These are phyloP conservation scores for Ictalurus furcatus DNA, from an alignment of 2,113 vertebrate species.

Conservation along the genomic window DNA sequence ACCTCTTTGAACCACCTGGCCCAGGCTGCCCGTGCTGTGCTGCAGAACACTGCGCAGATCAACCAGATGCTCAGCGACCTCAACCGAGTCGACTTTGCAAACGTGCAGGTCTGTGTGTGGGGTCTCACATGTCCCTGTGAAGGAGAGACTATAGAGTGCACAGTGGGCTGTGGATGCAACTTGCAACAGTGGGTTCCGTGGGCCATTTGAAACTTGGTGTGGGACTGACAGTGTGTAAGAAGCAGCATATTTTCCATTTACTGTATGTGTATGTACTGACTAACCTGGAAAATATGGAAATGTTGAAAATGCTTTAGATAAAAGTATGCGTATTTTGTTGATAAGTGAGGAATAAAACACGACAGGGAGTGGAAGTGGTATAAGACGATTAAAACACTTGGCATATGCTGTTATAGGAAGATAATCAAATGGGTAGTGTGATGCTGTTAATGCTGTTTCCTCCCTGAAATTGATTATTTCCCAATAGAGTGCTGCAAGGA, in stretches of 20 bases:
- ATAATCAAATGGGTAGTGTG: neutral
- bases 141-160: neutral
- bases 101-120: slow-evolving; percentile 77
- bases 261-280: neutral
- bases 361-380: neutral
- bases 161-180: neutral
- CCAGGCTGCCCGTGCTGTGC: slow-evolving; percentile 88
- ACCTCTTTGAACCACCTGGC: slow-evolving; percentile 91
- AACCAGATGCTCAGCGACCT: slow-evolving; percentile 94
- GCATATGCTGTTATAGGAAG: neutral
- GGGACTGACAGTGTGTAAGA: no score
- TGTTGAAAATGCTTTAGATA: neutral
- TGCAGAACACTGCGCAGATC: slow-evolving; percentile 92
- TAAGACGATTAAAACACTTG: neutral
- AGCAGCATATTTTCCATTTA: neutral
- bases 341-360: neutral
- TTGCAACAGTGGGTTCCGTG: neutral
- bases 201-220: neutral
- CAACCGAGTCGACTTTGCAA: slow-evolving; percentile 91
- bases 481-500: neutral
- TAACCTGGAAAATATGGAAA: neutral
- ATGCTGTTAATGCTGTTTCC: neutral
- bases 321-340: neutral
- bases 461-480: neutral
- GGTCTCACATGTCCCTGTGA: neutral